Conservation (phyloP, 2,888 invertebrate species). For the Bhutanitis thaidina region DNA sequence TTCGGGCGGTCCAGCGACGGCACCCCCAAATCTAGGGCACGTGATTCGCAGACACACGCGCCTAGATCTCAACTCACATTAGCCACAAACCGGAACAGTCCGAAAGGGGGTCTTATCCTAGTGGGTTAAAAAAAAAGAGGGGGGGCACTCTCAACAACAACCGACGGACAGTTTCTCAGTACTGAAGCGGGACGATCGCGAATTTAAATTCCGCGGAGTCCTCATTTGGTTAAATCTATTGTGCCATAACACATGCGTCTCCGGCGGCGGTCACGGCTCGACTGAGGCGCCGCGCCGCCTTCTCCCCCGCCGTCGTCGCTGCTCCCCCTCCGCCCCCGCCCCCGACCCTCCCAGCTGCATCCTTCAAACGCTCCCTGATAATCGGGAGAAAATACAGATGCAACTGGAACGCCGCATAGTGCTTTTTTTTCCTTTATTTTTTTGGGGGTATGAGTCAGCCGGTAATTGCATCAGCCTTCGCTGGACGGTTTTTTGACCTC, state of each 20-base stretch:
- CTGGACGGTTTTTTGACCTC: conserved; percentile 48
- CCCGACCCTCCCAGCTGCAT: conserved; percentile 65
- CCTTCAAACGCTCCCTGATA: conserved; percentile 70
- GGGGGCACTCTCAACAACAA: conserved; percentile 64
- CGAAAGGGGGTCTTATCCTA: conserved; percentile 52
- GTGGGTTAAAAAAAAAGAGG: conserved; percentile 34
- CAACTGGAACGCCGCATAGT: conserved; percentile 69
- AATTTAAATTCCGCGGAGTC: conserved; percentile 52
- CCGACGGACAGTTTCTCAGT: conserved; percentile 36
- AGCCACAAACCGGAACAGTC: conserved; percentile 66
- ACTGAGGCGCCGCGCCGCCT: conserved; percentile 59
- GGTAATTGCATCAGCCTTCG: conserved; percentile 62
- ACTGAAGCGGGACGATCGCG: conserved; percentile 47
- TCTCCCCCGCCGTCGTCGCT: conserved; percentile 24
- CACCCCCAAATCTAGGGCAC: conserved; percentile 70
- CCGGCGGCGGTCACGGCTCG: conserved; percentile 48
- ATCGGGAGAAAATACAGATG: conserved; percentile 75
- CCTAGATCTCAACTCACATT: conserved; percentile 69
- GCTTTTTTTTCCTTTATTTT: conserved; percentile 67
- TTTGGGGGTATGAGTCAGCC: conserved; percentile 67
- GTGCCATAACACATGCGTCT: conserved; percentile 46
- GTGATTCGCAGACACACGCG: conserved; percentile 58
- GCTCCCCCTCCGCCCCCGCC: too few relatives aligned
- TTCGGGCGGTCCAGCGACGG: conserved; percentile 58
- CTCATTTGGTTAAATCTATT: conserved; percentile 57